Evolutionary conservation across 2,888 invertebrate species (phyloP), one percentile per base, ranked within the genome.

Genomic region (Harpalus rubripes): DNA sequence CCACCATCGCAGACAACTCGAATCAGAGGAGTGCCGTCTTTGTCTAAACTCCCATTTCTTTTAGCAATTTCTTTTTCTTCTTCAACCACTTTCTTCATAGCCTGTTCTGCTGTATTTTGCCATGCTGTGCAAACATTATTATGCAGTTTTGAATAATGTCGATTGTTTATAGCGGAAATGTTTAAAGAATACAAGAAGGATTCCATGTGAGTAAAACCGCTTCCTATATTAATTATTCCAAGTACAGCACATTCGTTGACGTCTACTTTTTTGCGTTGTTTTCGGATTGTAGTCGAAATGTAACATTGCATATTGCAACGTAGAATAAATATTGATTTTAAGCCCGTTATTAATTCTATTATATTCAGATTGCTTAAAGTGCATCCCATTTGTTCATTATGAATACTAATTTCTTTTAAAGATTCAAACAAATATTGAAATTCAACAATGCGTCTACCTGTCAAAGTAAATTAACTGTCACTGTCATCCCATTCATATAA

Each of bases 181-280:
- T 52, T 52, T 52, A 52, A 52, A 52, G 52, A 52, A 52, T 1
- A 52, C 52, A 52, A 52, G 52, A 52, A 52, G 52, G 1, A 52
- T 52, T 52, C 52, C 52, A 52, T 52, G 5, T 52, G 52, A 52
- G 52, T 5, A 52, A 52, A 52, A 52, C 52, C 52, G 5, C 1
- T 52, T 1, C 52, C 5, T 52, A 52, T 52, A 52, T 52, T 52
- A 3, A 52, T 52, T 52, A 52, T 52, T 52, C 8, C 52, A 52
- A 12, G n/a, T 52, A 52, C 52, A 52, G 5, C 52, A 52, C 52
- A 52, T 52, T 52, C 52, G n/a, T 52, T 52, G 52, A 52, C n/a
- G 52, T 52, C 52, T n/a, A 52, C 5, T 52, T 52, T 52, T 52
- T 52, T 52, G 52, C 52, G 52, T 52, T 52, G 52, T 52, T 52